These are phyloP conservation scores for Neoscelio sp. DNA, from an alignment of 2,888 invertebrate species.

Conservation along the genomic window DNA sequence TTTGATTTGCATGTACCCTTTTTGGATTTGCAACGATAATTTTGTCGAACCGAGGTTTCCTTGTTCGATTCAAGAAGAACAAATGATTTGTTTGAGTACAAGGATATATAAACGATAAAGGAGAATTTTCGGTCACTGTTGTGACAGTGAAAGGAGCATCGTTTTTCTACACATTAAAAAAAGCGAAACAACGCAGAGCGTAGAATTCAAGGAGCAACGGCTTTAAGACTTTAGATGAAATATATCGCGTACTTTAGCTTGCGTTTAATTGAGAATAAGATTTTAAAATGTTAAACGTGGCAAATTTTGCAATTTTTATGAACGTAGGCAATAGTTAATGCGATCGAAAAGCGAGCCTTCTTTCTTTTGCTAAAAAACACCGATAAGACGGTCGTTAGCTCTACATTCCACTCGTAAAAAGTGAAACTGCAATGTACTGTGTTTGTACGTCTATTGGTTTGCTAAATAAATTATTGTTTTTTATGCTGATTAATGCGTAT, in stretches of 20 bases:
- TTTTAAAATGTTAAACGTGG: slow-evolving; percentile 23
- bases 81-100: too few relatives aligned
- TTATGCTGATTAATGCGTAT: slow-evolving; percentile 74
- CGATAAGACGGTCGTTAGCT: slow-evolving; percentile 25
- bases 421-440: slow-evolving; percentile 44
- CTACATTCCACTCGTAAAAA: slow-evolving; percentile 32
- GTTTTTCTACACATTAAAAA: slow-evolving; percentile 51
- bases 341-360: slow-evolving; percentile 30
- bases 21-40: too few relatives aligned
- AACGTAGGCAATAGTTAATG: slow-evolving; percentile 42
- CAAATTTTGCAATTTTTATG: slow-evolving; percentile 53
- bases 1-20: slow-evolving; percentile 12
- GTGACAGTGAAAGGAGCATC: slow-evolving; percentile 33
- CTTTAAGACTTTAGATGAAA: slow-evolving; percentile 14
- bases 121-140: slow-evolving; percentile 14
- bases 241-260: slow-evolving; percentile 30
- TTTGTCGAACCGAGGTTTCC: too few relatives aligned
- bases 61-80: too few relatives aligned
- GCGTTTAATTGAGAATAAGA: slow-evolving; percentile 36
- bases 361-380: slow-evolving; percentile 26
- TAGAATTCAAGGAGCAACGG: slow-evolving; percentile 17
- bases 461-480: slow-evolving; percentile 82
- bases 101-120: neutral
- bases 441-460: slow-evolving; percentile 73
- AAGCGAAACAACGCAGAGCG: slow-evolving; percentile 9